Evolutionary conservation across 1,140 invertebrate genomes (phyloP), one percentile per base, ranked within the genome.

Genomic region (Hirudo medicinalis): DNA sequence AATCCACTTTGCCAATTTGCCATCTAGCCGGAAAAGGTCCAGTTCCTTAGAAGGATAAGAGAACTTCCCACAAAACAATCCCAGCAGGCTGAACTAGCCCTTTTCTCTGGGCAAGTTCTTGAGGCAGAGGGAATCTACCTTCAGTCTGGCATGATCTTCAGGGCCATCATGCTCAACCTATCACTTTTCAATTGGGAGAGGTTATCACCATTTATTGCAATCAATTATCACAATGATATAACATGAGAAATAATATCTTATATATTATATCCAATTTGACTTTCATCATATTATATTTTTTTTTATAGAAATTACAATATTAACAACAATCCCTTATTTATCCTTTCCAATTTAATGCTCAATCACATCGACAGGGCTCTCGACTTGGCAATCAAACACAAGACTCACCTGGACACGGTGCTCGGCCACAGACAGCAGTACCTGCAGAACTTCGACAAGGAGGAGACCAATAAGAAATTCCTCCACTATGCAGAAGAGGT

Each of bases 21-120:
- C 32, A 6, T 11, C 8, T 71, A 84, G 85, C 88, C 87, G 66
- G 92, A 96, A 77, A 94, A 95, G 87, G 92, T 96, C 0, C 86
- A 88, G 76, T 93, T 91, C 78, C 89, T 96, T 70, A 88, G 89
- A 78, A 86, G 91, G 76, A 87, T 95, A 29, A 90, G 91, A 80
- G 79, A 84, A 70, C 81, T 86, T 32, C 82, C 84, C 22, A 77
- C 82, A n/a, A 84, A 85, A 72, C 85, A 87, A 70, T 81, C 89
- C 69, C 86, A 88, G 77, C 85, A 87, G 78, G 90, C 91, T n/a
- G 88, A 90, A 80, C 88, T 90, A 80, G 87, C 89, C 0, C 78
- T 94, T 13, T 82, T 95, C 67, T 86, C 87, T 74, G 91, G 92
- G 2, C 88, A 90, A 75, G 79, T 87, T 19, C 81, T 86, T 72